phyloP scores from a whole-genome alignment of 2,797 vertebrate species.

The Halcyon chelicuti region DNA sequence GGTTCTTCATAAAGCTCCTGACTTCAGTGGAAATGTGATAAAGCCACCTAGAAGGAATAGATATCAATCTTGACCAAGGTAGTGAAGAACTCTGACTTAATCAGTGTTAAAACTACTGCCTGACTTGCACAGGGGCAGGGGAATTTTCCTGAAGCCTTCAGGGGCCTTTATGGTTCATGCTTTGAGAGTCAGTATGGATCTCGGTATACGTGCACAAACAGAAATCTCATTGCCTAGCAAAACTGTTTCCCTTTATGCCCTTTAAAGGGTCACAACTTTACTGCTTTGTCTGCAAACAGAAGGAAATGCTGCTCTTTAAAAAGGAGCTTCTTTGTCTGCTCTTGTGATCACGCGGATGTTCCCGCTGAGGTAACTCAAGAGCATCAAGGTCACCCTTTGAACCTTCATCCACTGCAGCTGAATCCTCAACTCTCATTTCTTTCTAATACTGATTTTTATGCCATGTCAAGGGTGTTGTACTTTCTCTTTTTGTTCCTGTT shows the following conservation, averaged over 20 bases:
- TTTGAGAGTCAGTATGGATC: neutral
- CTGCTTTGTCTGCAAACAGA: neutral
- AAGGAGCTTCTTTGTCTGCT: neutral
- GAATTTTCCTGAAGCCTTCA: neutral
- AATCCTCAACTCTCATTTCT: neutral
- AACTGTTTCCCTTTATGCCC: neutral
- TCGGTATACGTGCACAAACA: neutral
- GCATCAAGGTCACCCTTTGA: neutral
- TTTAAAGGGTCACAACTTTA: neutral
- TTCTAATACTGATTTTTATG: neutral
- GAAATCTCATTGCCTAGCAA: neutral
- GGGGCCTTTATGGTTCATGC: neutral
- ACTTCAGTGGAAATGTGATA: conserved; percentile 15
- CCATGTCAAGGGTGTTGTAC: neutral
- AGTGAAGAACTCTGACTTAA: neutral
- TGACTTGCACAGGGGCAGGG: neutral
- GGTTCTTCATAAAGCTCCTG: neutral
- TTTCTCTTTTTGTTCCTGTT: neutral
- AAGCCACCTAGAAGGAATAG: neutral
- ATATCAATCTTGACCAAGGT: neutral
- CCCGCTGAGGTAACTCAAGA: neutral
- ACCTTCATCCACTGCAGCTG: neutral
- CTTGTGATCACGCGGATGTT: neutral
- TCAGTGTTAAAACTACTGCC: neutral
- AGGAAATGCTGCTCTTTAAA: neutral